A percentile compares a stretch with the other conserved stretches of the same genome.
These are phyloP conservation scores for Desmophyllum pertusum DNA, from an alignment of 92 coral and sea anemone species.

Conservation along the genomic window DNA sequence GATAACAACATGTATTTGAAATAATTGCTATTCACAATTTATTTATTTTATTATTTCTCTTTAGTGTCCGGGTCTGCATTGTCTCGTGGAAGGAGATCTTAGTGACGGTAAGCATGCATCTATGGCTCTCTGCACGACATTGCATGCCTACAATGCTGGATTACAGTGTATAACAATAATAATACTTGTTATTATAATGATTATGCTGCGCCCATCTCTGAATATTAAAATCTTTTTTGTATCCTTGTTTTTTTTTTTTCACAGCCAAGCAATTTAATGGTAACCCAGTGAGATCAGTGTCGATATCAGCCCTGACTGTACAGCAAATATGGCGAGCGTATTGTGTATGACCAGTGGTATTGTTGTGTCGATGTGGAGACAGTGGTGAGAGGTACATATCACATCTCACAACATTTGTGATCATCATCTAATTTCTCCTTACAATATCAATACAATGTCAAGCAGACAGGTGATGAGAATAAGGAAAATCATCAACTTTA, in stretches of 20 bases:
- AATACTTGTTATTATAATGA: too few species aligned
- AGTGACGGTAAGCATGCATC: constrained; percentile 17
- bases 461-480: background rate
- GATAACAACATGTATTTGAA: too few species aligned
- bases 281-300: background rate
- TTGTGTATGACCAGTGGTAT: constrained; percentile 62
- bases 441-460: background rate
- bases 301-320: constrained; percentile 21
- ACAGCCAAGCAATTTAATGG: background rate
- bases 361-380: constrained; percentile 66
- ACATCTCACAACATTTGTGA: too few species aligned
- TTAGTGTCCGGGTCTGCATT: constrained; percentile 52
- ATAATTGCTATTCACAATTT: too few species aligned
- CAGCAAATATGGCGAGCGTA: constrained; percentile 61
- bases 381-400: constrained; percentile 56
- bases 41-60: background rate
- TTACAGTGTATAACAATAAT: too few species aligned
- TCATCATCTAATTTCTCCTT: background rate
- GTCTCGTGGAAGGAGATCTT: constrained; percentile 55
- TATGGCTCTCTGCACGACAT: too few species aligned
- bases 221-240: background rate
- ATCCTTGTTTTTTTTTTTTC: background rate
- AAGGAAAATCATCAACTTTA: background rate
- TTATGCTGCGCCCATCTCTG: background rate
- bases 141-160: too few species aligned